A percentile compares a stretch with the other conserved stretches of the same genome.
Conservation (phyloP, 2,888 invertebrate species). For the Drosophila basisetae region DNA sequence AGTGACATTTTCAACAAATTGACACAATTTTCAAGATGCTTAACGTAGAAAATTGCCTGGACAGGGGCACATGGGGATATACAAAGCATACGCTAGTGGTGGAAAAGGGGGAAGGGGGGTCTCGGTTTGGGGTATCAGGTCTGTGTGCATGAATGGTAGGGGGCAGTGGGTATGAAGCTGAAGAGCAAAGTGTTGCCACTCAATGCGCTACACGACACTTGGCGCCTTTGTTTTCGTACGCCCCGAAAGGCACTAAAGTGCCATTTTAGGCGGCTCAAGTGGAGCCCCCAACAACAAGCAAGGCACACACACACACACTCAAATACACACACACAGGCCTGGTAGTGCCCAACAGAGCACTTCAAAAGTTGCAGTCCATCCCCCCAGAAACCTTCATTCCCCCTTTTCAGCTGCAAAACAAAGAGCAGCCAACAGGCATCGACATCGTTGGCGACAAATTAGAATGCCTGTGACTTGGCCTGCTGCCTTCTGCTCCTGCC, state of each 20-base stretch:
- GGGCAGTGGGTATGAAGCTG: constrained; percentile 2
- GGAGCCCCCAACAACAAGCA: constrained; percentile 56
- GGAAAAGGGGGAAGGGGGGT: neutral
- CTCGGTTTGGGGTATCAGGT: neutral
- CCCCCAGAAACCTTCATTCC: constrained; percentile 1
- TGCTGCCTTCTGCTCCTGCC: neutral
- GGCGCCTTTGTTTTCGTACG: constrained; percentile 78
- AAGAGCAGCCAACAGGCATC: constrained; percentile 52
- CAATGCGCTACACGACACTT: constrained; percentile 78
- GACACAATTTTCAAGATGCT: constrained; percentile 82
- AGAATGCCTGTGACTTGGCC: constrained; percentile 61
- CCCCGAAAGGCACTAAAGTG: constrained; percentile 83
- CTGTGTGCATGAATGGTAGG: constrained; percentile 1
- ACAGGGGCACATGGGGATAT: constrained; percentile 27
- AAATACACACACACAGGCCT: constrained; percentile 16
- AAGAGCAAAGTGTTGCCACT: constrained; percentile 63
- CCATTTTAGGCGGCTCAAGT: constrained; percentile 83
- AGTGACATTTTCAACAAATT: constrained; percentile 81
- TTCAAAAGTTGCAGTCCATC: constrained; percentile 74
- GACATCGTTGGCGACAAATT: constrained; percentile 72
- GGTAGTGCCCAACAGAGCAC: constrained; percentile 55
- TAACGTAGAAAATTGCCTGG: constrained; percentile 70
- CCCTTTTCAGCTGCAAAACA: constrained; percentile 34
- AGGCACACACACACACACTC: constrained; percentile 21
- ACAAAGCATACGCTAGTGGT: neutral